These are phyloP conservation scores for Australoheros scitulus DNA, from an alignment of 2,113 vertebrate species.

Conservation along the genomic window DNA sequence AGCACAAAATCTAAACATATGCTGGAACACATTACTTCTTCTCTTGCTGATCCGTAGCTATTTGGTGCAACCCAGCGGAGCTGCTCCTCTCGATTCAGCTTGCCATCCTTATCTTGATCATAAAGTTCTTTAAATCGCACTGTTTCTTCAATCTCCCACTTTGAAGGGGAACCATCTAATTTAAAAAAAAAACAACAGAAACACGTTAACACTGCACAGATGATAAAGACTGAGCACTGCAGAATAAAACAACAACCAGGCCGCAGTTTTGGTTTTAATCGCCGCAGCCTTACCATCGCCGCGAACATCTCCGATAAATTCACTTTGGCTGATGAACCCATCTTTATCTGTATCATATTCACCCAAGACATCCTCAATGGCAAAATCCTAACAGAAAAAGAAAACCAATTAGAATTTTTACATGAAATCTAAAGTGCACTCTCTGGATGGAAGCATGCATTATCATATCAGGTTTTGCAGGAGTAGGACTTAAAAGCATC, in stretches of 20 bases:
- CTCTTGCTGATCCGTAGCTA: conserved; percentile 91
- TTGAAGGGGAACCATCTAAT: conserved; percentile 82
- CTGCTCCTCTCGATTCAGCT: conserved; percentile 87
- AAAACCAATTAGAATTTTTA: background rate
- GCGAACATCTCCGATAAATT: conserved; percentile 93
- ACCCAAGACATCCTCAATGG: conserved; percentile 92
- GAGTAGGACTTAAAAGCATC: conserved; percentile 30
- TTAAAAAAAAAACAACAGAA: background rate
- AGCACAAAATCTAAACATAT: background rate
- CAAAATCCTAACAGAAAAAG: conserved; percentile 84
- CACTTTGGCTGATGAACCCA: conserved; percentile 89
- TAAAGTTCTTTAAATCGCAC: conserved; percentile 93
- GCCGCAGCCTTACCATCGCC: conserved; percentile 83
- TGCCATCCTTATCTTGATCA: conserved; percentile 91
- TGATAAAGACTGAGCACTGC: rapidly evolving
- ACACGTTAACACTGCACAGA: background rate
- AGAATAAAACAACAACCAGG: background rate
- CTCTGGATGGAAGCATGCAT: background rate
- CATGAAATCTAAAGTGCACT: background rate
- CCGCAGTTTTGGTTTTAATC: background rate
- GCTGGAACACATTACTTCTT: conserved; percentile 83
- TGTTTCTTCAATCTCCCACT: conserved; percentile 94
- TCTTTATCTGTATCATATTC: conserved; percentile 93
- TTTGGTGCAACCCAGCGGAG: conserved; percentile 94
- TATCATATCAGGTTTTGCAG: conserved; percentile 12